These are phyloP conservation scores for Heteromormyrus szaboi DNA, from an alignment of 2,797 vertebrate species.

Conservation along the genomic window DNA sequence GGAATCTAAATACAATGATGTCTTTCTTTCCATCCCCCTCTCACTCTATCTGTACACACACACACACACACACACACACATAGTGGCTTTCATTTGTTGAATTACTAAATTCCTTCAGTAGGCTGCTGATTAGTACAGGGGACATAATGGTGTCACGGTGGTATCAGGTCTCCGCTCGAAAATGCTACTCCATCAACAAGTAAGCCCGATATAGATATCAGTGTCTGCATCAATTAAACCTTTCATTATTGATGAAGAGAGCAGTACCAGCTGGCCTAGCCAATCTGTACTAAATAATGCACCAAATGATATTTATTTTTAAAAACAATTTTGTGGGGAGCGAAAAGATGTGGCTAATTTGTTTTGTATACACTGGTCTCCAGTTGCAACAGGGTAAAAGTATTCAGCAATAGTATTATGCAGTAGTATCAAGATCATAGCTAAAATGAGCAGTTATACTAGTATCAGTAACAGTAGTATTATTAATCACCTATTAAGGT, in stretches of 20 bases:
- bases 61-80: background rate
- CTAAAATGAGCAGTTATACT: background rate
- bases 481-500: background rate
- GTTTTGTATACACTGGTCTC: background rate
- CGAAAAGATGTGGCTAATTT: background rate
- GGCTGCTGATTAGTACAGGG: background rate
- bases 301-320: slow-evolving; percentile 17
- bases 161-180: slow-evolving; percentile 9
- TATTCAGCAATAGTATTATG: background rate
- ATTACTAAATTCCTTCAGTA: background rate
- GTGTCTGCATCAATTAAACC: slow-evolving; percentile 26
- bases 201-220: slow-evolving; percentile 38
- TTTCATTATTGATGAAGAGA: slow-evolving; percentile 51
- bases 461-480: background rate
- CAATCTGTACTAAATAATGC: slow-evolving; percentile 40
- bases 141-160: background rate
- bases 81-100: background rate
- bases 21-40: background rate
- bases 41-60: background rate
- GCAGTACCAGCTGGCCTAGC: slow-evolving; percentile 36
- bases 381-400: background rate
- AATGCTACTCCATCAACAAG: slow-evolving; percentile 2
- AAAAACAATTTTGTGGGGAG: slow-evolving; percentile 3
- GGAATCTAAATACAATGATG: background rate
- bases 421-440: background rate